Evolutionary conservation across 2,797 vertebrate genomes (phyloP).

Genomic region (Semaprochilodus insignis): DNA sequence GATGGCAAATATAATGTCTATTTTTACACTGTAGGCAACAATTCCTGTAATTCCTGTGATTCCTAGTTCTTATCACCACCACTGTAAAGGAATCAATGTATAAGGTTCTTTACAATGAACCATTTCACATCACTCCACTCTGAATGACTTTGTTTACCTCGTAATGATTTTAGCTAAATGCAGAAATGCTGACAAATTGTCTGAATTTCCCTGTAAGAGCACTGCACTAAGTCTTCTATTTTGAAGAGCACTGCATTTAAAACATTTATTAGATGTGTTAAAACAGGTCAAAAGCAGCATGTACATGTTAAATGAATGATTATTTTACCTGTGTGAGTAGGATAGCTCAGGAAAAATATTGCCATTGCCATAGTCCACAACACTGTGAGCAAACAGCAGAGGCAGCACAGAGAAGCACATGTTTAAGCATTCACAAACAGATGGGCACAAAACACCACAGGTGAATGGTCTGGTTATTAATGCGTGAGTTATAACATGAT

Average conservation of each 20-base stretch:
- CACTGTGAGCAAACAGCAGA: slow-evolving; percentile 69
- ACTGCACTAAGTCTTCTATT: neutral
- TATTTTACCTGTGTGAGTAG: slow-evolving; percentile 78
- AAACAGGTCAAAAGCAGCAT: slow-evolving; percentile 5
- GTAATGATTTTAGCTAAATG: no score
- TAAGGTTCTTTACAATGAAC: no score
- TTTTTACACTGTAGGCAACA: no score
- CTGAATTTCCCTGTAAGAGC: no score
- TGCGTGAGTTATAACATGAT: slow-evolving; percentile 28
- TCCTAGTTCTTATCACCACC: no score
- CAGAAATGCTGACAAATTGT: no score
- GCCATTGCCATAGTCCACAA: slow-evolving; percentile 65
- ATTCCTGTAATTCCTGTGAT: no score
- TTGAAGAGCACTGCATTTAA: neutral
- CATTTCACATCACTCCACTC: no score
- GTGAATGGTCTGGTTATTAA: slow-evolving; percentile 42
- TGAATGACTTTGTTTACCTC: no score
- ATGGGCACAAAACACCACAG: slow-evolving; percentile 37
- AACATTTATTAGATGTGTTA: slow-evolving; percentile 12
- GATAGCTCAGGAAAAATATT: slow-evolving; percentile 70
- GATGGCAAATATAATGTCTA: no score
- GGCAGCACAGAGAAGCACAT: slow-evolving; percentile 60
- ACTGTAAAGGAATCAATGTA: no score
- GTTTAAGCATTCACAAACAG: slow-evolving; percentile 49
- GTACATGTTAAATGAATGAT: slow-evolving; percentile 1